Conservation (phyloP, 2,797 vertebrate species). For the Mormyrus hasselquistii region DNA sequence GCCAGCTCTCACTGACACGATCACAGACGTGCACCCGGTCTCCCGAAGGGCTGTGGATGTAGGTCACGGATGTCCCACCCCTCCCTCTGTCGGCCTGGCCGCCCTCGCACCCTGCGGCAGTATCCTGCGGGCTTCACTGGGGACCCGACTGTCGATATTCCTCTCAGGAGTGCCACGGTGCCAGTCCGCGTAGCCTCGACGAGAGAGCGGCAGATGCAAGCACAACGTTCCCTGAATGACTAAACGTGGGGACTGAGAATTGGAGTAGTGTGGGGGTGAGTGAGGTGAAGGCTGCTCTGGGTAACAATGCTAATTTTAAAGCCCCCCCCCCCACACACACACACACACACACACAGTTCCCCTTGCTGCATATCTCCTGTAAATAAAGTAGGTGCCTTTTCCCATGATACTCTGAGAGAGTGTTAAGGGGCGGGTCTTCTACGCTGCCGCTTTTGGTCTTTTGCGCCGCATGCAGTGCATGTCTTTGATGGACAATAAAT, state of each 20-base stretch:
- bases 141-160: neutral
- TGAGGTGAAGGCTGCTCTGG: neutral
- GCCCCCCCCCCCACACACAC: neutral
- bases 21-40: neutral
- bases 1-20: neutral
- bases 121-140: conserved; percentile 13
- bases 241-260: neutral
- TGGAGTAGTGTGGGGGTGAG: neutral
- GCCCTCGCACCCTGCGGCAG: neutral
- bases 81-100: neutral
- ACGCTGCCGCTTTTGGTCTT: too few species aligned
- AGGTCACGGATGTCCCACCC: neutral
- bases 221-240: neutral
- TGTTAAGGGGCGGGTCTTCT: neutral
- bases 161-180: neutral
- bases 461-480: neutral
- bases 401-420: neutral
- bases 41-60: neutral
- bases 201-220: neutral
- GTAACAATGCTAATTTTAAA: neutral
- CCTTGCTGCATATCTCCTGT: neutral
- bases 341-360: neutral
- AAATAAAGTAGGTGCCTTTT: neutral
- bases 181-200: neutral
- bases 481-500: neutral